Evolutionary conservation across 1,140 invertebrate species (phyloP).

Genomic region (Lordiphosa mommai): DNA sequence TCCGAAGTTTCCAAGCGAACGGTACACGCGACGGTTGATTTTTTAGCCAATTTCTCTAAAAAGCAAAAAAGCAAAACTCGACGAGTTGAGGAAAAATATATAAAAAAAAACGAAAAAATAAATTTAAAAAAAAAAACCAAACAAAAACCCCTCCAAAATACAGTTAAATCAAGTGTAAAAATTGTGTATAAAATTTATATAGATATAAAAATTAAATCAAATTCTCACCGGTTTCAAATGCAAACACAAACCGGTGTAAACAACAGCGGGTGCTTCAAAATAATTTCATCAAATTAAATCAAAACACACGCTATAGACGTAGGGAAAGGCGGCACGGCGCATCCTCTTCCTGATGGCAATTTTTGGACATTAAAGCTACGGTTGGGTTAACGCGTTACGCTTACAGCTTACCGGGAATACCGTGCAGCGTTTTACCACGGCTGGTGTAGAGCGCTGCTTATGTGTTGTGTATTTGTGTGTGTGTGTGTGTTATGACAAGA

Average conservation of each 20-base stretch:
- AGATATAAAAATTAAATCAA: constrained; percentile 8
- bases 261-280: constrained; percentile 28
- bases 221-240: constrained; percentile 42
- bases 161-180: not conserved
- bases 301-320: constrained; percentile 34
- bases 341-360: constrained; percentile 7
- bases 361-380: constrained; percentile 35
- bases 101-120: constrained; percentile 30
- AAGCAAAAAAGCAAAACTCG: constrained; percentile 22
- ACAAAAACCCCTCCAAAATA: constrained; percentile 22
- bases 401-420: constrained; percentile 34
- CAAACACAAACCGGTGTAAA: constrained; percentile 19
- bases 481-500: constrained; percentile 38
- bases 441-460: not conserved
- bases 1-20: constrained; percentile 55
- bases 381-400: constrained; percentile 50
- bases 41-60: constrained; percentile 1
- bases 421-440: not conserved
- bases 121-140: constrained; percentile 27
- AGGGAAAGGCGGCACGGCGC: constrained; percentile 21
- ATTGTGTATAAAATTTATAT: too few species aligned
- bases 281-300: constrained; percentile 67
- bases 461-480: not conserved
- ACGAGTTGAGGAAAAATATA: constrained; percentile 18
- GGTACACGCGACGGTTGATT: constrained; percentile 39